phyloP scores from a whole-genome alignment of 30 jellyfish, hydroid and myxozoan species.

The Aurelia sp. region DNA sequence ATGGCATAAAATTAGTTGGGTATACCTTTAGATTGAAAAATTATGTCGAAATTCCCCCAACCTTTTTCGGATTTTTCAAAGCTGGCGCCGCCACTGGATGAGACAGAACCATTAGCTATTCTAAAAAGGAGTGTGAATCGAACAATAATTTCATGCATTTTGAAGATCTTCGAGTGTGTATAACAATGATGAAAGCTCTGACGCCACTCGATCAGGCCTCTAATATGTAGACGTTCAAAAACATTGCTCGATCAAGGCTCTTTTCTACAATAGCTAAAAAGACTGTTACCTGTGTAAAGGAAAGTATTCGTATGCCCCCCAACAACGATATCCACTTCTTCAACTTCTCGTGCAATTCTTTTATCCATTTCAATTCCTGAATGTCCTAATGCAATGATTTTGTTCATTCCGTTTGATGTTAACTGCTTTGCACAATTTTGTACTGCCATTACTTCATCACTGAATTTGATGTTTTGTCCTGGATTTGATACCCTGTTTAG shows the following conservation, averaged over 20 bases:
- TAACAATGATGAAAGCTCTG: too few species aligned
- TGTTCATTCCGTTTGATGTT: conserved; percentile 45
- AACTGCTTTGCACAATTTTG: conserved; percentile 43
- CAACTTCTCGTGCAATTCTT: conserved; percentile 71
- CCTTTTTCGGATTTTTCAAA: too few species aligned
- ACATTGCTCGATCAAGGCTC: background rate
- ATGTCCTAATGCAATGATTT: conserved; percentile 83
- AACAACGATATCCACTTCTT: conserved; percentile 76
- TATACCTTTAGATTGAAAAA: too few species aligned
- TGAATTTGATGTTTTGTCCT: conserved; percentile 78
- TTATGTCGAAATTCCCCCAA: too few species aligned
- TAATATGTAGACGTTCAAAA: background rate
- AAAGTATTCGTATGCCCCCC: conserved; percentile 93
- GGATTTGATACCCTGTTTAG: conserved; percentile 70
- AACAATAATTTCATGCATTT: too few species aligned
- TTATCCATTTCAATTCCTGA: conserved; percentile 82
- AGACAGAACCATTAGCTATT: too few species aligned
- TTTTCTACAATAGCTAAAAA: background rate
- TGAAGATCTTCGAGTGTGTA: too few species aligned
- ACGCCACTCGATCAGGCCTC: background rate
- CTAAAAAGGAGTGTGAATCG: too few species aligned
- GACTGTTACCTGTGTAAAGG: conserved; percentile 64
- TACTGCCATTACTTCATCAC: conserved; percentile 61
- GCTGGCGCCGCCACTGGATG: too few species aligned
- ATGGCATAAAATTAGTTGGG: too few species aligned